Evolutionary conservation across 2,113 vertebrate genomes (phyloP).

Genomic region (Heloderma charlesbogerti): DNA sequence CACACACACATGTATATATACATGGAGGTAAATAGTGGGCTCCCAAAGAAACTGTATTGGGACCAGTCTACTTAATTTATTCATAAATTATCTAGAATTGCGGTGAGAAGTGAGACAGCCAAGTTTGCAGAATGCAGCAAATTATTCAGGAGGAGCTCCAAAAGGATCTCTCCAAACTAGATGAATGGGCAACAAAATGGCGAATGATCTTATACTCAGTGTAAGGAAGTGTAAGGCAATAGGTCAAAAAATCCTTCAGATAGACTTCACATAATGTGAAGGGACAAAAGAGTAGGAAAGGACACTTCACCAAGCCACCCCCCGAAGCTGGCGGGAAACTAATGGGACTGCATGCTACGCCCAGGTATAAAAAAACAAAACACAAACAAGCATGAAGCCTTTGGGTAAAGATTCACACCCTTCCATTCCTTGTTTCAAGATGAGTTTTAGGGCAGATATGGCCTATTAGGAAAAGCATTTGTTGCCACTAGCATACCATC

Average conservation of each 20-base stretch:
- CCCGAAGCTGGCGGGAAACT: background rate
- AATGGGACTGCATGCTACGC: background rate
- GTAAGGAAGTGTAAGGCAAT: background rate
- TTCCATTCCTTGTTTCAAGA: background rate
- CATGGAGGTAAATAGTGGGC: no score
- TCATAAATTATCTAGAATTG: background rate
- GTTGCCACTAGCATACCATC: conserved; percentile 21
- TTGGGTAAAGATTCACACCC: background rate
- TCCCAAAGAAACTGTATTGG: background rate
- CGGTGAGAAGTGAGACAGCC: background rate
- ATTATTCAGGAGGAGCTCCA: background rate
- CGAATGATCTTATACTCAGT: background rate
- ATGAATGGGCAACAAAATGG: background rate
- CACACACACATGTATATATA: no score
- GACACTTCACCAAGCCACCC: background rate
- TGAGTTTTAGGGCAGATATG: conserved; percentile 3
- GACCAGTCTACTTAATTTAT: background rate
- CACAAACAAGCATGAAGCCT: background rate
- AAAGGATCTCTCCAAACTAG: background rate
- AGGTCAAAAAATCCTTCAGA: no score
- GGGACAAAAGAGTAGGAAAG: background rate
- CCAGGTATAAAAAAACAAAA: background rate
- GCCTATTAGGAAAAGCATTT: conserved; percentile 25
- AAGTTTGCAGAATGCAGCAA: background rate
- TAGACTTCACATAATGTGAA: no score